phyloP scores from a whole-genome alignment of 2,797 vertebrate genomes.

The Mormyrops attenuatus region DNA sequence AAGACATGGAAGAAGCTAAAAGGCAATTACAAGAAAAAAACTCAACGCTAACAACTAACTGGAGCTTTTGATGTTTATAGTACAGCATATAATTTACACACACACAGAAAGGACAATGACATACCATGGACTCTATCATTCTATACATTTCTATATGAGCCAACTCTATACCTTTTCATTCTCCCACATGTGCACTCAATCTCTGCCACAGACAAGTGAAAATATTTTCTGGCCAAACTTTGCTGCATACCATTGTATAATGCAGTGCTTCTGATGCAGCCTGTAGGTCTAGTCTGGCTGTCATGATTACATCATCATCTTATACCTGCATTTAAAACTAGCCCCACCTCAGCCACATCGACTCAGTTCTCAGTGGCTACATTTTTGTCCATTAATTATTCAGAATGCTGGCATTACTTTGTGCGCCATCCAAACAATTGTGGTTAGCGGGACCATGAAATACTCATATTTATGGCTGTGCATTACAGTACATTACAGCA shows the following conservation, averaged over 20 bases:
- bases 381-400: conserved; percentile 50
- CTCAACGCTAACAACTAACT: background rate
- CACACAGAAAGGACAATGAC: background rate
- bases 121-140: background rate
- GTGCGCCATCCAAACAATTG: conserved; percentile 43
- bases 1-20: background rate
- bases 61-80: background rate
- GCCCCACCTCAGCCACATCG: conserved; percentile 37
- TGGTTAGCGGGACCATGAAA: conserved; percentile 26
- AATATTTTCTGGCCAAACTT: background rate
- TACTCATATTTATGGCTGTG: conserved; percentile 60
- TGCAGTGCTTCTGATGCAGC: background rate
- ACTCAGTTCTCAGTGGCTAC: conserved; percentile 25
- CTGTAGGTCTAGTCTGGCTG: background rate
- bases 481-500: background rate
- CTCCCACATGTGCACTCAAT: background rate
- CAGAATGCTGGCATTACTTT: conserved; percentile 43
- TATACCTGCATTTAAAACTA: conserved; percentile 20
- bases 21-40: background rate
- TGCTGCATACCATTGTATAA: background rate
- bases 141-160: background rate
- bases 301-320: background rate
- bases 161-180: background rate
- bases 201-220: background rate
- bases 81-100: background rate